Base-by-base conservation (phyloP, 2,113 vertebrate genomes). In the Dasyurus viverrinus region DNA sequence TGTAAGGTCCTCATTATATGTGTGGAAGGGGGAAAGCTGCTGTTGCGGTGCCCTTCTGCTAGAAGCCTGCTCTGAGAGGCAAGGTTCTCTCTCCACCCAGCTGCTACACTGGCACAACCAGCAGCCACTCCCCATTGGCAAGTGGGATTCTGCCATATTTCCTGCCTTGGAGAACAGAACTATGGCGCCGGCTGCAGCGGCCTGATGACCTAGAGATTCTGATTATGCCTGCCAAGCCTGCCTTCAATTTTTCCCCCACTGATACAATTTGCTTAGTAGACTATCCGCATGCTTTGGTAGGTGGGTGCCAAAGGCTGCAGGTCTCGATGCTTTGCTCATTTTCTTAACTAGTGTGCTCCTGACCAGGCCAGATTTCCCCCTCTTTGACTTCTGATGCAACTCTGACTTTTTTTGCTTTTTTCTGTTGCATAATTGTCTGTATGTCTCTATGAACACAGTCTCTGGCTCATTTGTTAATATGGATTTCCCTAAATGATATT, bases 401-500 rank as follows among this genome's bases (percentile, higher is more conserved):
- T n/a, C n/a, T 53, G 94, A 19, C 90, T 54, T 94, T 55, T 93
- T 90, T 93, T 94, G 60, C 91, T 90, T 93, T 93, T 93, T 90
- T 96, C 57, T 96, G 89, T 47, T 22, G 11, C 89, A 95, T 91
- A 42, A 1, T 84, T 94, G 52, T 90, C 60, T 90, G 57, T 92
- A 54, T 55, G 92, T 50, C 60, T 48, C 52, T 26, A 27, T 53
- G 57, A 95, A 92, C 19, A 3, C 89, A 91, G 54, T 94, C 94
- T 92, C 97, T 94, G 52, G 89, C 93, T 92, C 55, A 89, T 24
- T 42, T 95, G 94, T 90, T 93, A 95, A 42, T 12, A n/a, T 54
- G 46, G n/a, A 94, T 96, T 95, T 95, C 93, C 95, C 36, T 53
- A 53, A 52, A 89, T 90, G 53, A 92, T 94, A 95, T 94, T 94